Evolutionary conservation across 2,113 vertebrate genomes (phyloP).

Genomic region (Archocentrus centrarchus): DNA sequence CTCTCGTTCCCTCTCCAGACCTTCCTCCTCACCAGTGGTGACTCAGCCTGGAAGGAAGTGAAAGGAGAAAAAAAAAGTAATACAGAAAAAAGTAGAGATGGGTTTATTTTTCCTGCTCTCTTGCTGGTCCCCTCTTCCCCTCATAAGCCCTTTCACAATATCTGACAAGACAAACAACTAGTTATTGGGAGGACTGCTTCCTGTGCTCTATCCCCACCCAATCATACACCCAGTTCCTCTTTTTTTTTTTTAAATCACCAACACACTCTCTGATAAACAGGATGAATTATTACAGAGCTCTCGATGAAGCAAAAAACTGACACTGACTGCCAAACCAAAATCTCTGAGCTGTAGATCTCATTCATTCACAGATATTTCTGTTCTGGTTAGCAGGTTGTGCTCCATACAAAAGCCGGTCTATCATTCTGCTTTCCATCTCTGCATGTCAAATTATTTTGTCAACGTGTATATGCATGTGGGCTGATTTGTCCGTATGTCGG

Average conservation of each 20-base stretch:
- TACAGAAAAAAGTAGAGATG: constrained; percentile 79
- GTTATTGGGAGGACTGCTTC: constrained; percentile 74
- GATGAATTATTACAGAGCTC: constrained; percentile 56
- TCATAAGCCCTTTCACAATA: constrained; percentile 78
- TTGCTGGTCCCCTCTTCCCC: constrained; percentile 29
- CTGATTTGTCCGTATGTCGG: constrained; percentile 61
- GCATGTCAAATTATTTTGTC: constrained; percentile 36
- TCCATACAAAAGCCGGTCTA: background rate
- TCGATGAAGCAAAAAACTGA: constrained; percentile 44
- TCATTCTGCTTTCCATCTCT: constrained; percentile 15
- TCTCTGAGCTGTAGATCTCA: constrained; percentile 30
- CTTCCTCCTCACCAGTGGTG: constrained; percentile 91
- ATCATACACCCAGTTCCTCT: constrained; percentile 55
- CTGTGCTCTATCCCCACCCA: constrained; percentile 29
- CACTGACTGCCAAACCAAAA: constrained; percentile 47
- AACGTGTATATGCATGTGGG: constrained; percentile 38
- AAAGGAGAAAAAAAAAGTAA: constrained; percentile 81
- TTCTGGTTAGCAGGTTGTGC: constrained; percentile 6
- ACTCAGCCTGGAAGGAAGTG: constrained; percentile 95
- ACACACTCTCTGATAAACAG: constrained; percentile 49
- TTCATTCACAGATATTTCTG: constrained; percentile 53
- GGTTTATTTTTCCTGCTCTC: constrained; percentile 69
- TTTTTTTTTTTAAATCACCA: background rate
- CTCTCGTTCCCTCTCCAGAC: constrained; percentile 85
- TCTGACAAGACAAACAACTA: constrained; percentile 85